Evolutionary conservation across 2,888 invertebrate species (phyloP).

Genomic region (Dolichopus griseipennis): DNA sequence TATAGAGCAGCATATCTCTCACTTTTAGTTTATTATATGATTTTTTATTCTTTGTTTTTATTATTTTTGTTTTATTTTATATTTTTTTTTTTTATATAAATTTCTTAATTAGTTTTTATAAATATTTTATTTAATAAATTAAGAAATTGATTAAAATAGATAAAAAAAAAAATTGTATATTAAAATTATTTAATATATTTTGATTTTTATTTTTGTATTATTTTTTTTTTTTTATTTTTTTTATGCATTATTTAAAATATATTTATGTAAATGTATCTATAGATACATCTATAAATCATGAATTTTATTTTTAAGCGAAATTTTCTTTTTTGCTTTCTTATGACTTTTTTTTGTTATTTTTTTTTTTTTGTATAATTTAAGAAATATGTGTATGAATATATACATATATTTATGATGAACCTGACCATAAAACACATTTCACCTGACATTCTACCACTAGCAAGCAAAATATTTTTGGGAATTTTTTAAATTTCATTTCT

Average conservation of each 20-base stretch:
- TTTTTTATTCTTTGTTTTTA: too few species aligned
- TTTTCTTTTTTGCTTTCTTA: background rate
- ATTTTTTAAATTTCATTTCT: background rate
- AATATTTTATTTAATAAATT: slow-evolving; percentile 3
- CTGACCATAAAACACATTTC: background rate
- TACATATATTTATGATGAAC: background rate
- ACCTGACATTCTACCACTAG: background rate
- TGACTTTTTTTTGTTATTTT: background rate
- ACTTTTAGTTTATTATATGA: background rate
- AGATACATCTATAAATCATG: too few species aligned
- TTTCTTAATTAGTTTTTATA: slow-evolving; percentile 4
- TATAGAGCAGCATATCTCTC: slow-evolving; percentile 1
- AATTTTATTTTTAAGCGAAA: too few species aligned
- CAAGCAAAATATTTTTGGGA: background rate
- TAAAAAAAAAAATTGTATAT: background rate
- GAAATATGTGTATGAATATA: too few species aligned
- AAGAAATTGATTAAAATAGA: background rate
- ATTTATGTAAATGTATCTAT: too few species aligned
- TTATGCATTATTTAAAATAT: too few species aligned
- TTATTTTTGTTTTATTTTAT: too few species aligned
- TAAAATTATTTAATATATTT: background rate
- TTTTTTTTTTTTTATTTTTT: too few species aligned
- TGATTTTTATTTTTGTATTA: too few species aligned
- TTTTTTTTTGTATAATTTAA: background rate
- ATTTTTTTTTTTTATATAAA: background rate